phyloP scores from a whole-genome alignment of 2,888 invertebrate species.

The Tolmerus cingulatus region DNA sequence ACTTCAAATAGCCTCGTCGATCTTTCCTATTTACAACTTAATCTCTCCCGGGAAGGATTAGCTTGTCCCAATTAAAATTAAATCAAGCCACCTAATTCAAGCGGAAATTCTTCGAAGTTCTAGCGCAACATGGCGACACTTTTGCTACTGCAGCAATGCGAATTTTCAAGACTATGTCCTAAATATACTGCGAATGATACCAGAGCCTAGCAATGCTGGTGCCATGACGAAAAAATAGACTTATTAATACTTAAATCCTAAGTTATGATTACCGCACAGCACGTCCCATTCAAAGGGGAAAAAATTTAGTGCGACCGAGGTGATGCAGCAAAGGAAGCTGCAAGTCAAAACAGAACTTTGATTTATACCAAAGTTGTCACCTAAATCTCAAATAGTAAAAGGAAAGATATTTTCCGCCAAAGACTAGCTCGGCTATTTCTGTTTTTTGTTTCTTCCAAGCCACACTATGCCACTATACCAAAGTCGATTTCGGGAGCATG shows the following conservation, averaged over 20 bases:
- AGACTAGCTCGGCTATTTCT: not conserved
- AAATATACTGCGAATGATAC: not conserved
- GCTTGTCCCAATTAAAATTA: not conserved
- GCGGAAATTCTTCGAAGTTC: constrained; percentile 15
- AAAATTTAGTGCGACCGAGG: not conserved
- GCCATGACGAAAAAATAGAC: not conserved
- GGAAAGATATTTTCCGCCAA: constrained; percentile 14
- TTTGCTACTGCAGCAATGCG: not conserved
- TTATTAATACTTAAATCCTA: not conserved
- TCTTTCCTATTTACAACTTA: not conserved
- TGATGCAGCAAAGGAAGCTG: constrained; percentile 46
- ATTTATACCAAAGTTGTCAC: constrained; percentile 48
- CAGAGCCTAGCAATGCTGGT: not conserved
- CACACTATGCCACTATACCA: not conserved
- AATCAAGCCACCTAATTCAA: not conserved
- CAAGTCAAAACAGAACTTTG: constrained; percentile 50
- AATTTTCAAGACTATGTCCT: not conserved
- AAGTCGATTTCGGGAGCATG: constrained; percentile 7
- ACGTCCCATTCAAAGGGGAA: not conserved
- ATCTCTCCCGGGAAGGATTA: not conserved
- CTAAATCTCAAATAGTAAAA: constrained; percentile 34
- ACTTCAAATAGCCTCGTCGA: not conserved
- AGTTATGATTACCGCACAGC: constrained; percentile 2
- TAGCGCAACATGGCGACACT: not conserved
- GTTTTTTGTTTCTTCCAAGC: not conserved